Evolutionary conservation across 2,888 invertebrate genomes (phyloP).

Genomic region (Drosophila putrida): DNA sequence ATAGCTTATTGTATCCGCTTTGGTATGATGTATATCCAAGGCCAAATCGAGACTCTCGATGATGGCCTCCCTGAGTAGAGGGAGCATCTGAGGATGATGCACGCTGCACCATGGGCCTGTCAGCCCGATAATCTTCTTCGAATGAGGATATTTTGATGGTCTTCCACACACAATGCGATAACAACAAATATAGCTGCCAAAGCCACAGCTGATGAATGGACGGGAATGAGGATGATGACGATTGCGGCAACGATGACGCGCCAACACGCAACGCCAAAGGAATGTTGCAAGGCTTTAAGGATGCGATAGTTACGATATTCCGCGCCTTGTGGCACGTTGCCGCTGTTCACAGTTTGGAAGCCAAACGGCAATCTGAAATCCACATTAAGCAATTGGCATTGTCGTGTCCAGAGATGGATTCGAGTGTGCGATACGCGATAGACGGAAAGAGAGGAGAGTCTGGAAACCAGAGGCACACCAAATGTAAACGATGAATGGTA

Average conservation of each 20-base stretch:
- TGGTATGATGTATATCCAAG: conserved; percentile 85
- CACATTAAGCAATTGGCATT: conserved; percentile 39
- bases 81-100: conserved; percentile 86
- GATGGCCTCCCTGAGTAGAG: conserved; percentile 84
- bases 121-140: conserved; percentile 86
- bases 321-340: conserved; percentile 16
- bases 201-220: conserved; percentile 38
- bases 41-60: conserved; percentile 86
- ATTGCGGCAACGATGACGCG: conserved; percentile 18
- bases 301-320: conserved; percentile 31
- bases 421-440: conserved; percentile 1
- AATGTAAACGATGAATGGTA: conserved; percentile 59
- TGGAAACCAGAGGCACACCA: conserved; percentile 56
- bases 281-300: conserved; percentile 21
- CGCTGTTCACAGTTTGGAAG: background rate
- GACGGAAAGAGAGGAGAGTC: conserved; percentile 13
- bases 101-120: conserved; percentile 86
- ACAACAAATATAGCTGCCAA: conserved; percentile 50
- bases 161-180: conserved; percentile 69
- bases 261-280: conserved; percentile 19
- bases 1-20: conserved; percentile 86
- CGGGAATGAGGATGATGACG: conserved; percentile 31
- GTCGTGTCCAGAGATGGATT: conserved; percentile 15
- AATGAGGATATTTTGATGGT: conserved; percentile 85
- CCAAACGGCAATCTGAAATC: conserved; percentile 36